phyloP scores from a whole-genome alignment of 2,113 vertebrate species.

The Pycnonotus jocosus region DNA sequence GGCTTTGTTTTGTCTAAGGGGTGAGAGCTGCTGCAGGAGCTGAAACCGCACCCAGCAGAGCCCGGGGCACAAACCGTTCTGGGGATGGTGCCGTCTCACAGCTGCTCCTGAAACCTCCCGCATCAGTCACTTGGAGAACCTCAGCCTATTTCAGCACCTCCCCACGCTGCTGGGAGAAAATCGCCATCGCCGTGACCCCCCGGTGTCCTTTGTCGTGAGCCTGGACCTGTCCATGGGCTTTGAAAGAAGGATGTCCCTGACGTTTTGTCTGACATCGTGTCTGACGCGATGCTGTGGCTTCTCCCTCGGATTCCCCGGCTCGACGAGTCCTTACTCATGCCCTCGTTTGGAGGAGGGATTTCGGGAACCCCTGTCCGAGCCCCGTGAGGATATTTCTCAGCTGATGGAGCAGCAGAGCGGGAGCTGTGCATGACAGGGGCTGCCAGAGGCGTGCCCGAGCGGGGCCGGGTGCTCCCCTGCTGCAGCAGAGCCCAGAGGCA shows the following conservation, averaged over 20 bases:
- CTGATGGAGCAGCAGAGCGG: not conserved
- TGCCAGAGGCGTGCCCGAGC: not conserved
- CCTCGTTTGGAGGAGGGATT: not conserved
- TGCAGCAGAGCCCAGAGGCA: not conserved
- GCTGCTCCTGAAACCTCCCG: not conserved
- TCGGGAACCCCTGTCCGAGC: not conserved
- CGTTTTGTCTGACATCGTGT: not conserved
- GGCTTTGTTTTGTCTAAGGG: not conserved
- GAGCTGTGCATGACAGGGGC: not conserved
- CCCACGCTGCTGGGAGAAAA: not conserved
- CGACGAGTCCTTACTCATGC: not conserved
- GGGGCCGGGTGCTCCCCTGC: not conserved
- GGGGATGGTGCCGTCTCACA: accelerated
- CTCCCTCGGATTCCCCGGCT: not conserved
- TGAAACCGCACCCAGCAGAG: not conserved
- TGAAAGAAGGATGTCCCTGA: not conserved
- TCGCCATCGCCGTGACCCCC: accelerated
- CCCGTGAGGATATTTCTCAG: not conserved
- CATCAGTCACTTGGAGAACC: not conserved
- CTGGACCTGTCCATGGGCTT: not conserved
- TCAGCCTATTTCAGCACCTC: not conserved
- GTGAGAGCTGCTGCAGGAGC: not conserved
- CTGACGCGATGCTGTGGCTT: not conserved
- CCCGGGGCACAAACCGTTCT: not conserved
- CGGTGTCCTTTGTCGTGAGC: not conserved